Conservation (phyloP, 2,113 vertebrate species). For the Gallinago jamesoni region DNA sequence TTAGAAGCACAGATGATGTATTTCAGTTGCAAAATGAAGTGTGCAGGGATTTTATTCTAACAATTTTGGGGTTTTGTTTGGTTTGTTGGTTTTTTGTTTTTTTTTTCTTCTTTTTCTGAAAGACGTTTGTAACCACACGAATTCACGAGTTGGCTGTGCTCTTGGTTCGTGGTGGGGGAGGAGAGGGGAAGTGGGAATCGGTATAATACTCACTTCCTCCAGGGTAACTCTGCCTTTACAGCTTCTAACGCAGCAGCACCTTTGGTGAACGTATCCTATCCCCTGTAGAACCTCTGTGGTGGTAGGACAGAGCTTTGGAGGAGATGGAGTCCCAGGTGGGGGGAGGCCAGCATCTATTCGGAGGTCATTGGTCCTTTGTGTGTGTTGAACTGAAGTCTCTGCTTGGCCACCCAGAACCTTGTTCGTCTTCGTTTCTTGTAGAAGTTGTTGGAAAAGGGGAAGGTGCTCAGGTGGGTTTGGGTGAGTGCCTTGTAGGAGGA, state of each 20-base stretch:
- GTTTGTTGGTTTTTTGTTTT: not conserved
- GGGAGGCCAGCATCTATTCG: not conserved
- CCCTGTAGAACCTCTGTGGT: not conserved
- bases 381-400: not conserved
- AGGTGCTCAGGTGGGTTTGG: not conserved
- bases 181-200: constrained; percentile 15
- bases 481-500: fast-evolving
- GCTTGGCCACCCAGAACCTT: not conserved
- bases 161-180: not conserved
- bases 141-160: not conserved
- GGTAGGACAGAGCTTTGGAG: not conserved
- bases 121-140: not conserved
- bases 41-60: not conserved
- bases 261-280: fast-evolving
- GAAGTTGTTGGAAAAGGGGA: not conserved
- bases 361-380: not conserved
- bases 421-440: not conserved
- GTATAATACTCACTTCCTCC: not conserved
- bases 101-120: no score
- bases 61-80: not conserved
- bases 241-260: not conserved
- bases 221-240: not conserved
- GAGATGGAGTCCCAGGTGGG: no score
- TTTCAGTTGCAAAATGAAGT: not conserved
- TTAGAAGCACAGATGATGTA: not conserved